Evolutionary conservation across 2,113 vertebrate genomes (phyloP).

Genomic region (Daubentonia madagascariensis): DNA sequence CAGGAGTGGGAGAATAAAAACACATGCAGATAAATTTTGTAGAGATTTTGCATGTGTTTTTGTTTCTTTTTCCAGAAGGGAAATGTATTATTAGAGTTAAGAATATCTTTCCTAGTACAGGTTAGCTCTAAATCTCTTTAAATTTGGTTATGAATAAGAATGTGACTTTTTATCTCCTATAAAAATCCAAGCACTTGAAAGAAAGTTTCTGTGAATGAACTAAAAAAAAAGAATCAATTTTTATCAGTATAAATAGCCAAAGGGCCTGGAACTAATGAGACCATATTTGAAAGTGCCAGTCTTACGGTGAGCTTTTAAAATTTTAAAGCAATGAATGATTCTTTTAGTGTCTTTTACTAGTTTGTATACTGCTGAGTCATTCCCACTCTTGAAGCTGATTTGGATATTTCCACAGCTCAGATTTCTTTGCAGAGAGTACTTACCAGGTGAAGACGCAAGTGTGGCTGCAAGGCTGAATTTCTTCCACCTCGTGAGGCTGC

Average conservation of each 20-base stretch:
- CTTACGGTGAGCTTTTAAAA: not conserved
- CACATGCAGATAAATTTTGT: not conserved
- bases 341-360: not conserved
- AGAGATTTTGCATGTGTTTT: not conserved
- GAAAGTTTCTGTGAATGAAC: constrained; percentile 60
- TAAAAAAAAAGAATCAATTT: constrained; percentile 16
- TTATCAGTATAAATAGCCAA: constrained; percentile 16
- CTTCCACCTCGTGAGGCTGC: not conserved
- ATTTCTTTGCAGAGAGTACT: not conserved
- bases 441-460: not conserved
- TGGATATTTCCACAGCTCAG: not conserved
- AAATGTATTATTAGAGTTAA: constrained; percentile 1
- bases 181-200: constrained; percentile 53
- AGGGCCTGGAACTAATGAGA: not conserved
- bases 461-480: not conserved
- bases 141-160: constrained; percentile 59
- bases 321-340: constrained; percentile 16
- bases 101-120: not conserved
- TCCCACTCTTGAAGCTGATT: not conserved
- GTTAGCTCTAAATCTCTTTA: constrained; percentile 27
- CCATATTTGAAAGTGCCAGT: not conserved
- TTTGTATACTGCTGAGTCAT: constrained; percentile 53
- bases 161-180: constrained; percentile 46
- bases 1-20: not conserved
- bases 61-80: not conserved